phyloP scores from a whole-genome alignment of 2,888 invertebrate species.

The Pterobdella sp. region DNA sequence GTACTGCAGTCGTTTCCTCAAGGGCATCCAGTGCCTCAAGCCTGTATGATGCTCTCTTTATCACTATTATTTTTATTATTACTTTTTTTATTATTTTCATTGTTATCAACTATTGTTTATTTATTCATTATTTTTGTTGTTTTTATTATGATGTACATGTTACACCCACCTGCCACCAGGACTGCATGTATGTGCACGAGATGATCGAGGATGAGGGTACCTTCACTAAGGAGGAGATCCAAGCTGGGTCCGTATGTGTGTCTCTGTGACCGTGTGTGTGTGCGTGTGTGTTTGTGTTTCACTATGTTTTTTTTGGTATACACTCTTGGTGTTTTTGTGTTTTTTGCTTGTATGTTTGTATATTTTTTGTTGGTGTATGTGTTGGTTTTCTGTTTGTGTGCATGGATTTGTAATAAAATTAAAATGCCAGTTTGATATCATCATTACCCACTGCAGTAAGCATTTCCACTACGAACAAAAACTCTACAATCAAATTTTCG shows the following conservation, averaged over 20 bases:
- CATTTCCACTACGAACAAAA: conserved; percentile 52
- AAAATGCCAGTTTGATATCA: neutral
- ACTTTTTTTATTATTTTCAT: no score
- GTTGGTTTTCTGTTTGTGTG: neutral
- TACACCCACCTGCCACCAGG: conserved; percentile 56
- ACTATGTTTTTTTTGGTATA: neutral
- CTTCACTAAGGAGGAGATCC: conserved; percentile 97
- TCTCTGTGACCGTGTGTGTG: neutral
- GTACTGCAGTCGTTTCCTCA: conserved; percentile 99
- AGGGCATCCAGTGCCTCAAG: conserved; percentile 94
- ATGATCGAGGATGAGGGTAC: conserved; percentile 85
- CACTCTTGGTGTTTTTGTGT: no score
- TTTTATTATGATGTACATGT: no score
- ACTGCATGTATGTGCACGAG: conserved; percentile 99
- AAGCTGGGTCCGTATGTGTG: conserved; percentile 62
- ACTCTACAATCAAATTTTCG: conserved; percentile 41
- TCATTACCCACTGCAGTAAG: conserved; percentile 41
- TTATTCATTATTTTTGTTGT: no score
- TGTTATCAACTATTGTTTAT: no score
- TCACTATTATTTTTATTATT: no score
- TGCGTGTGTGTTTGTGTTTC: neutral
- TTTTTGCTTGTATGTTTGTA: neutral
- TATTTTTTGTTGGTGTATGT: no score
- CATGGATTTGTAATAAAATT: neutral
- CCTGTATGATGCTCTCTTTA: conserved; percentile 34